Evolutionary conservation across 2,797 vertebrate genomes (phyloP), one percentile per base, ranked within the genome.

Genomic region (Merluccius polli): DNA sequence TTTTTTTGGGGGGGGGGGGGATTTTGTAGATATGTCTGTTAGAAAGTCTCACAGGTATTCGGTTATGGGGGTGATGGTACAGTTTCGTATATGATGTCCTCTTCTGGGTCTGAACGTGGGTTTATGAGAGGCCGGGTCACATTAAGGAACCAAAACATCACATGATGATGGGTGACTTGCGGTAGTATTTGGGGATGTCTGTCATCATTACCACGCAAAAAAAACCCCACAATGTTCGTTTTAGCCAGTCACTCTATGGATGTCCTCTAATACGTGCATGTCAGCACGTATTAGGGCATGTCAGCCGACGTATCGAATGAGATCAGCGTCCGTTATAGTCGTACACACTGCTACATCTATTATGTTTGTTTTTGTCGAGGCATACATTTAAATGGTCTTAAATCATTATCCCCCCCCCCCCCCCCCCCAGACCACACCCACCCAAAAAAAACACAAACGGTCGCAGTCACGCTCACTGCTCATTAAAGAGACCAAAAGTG

Each of bases 401-500:
- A 13, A 41, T 41, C 11, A 15, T 41, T 41, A 29, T 87, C 81
- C 78, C 82, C 81, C 76, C 77, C n/a, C n/a, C 81, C 78, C 82
- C 81, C 76, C 77, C n/a, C n/a, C n/a, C n/a, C n/a, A n/a, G 7
- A 24, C 77, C 59, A 74, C 82, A 81, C 87, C 72, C 82, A 83
- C 81, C 78, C 83, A 76, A 79, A 52, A 79, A 52, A 41, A 79
- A 80, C 78, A 76, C 48, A 76, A 32, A 65, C 48, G 6, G 41
- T 31, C 18, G 38, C 82, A 67, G 72, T 77, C 77, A 79, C 32
- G 80, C 36, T 68, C 73, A 68, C 74, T 84, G 84, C 86, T 88
- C 81, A 85, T 87, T 90, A 80, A 75, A 75, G 77, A 32, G 77
- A 81, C 81, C 80, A 75, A 86, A 90, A 85, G 65, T 83, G 85